These are phyloP conservation scores for Tetragonisca angustula DNA, from an alignment of 2,888 invertebrate species.

Conservation along the genomic window DNA sequence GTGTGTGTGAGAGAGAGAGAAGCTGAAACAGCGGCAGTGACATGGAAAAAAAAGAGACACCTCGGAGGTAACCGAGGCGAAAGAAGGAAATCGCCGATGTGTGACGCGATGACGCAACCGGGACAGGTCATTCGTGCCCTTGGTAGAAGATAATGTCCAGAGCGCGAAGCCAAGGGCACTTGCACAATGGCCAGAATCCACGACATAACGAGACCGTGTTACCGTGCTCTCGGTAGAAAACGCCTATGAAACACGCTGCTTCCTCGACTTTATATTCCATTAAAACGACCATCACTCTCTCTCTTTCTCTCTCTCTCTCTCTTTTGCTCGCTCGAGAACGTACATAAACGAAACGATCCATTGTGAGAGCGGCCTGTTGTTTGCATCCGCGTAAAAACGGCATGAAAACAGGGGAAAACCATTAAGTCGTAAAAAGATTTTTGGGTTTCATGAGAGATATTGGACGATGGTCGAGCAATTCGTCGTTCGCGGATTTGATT, in stretches of 20 bases:
- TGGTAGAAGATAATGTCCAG: slow-evolving; percentile 73
- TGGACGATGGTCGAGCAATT: neutral
- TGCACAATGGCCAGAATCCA: slow-evolving; percentile 27
- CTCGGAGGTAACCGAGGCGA: slow-evolving; percentile 26
- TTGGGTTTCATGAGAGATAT: neutral
- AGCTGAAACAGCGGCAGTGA: slow-evolving; percentile 9
- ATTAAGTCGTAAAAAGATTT: neutral
- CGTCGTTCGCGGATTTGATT: neutral
- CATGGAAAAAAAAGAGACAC: slow-evolving; percentile 36
- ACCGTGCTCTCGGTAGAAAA: neutral
- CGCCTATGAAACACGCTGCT: neutral
- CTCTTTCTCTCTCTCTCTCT: too few relatives aligned
- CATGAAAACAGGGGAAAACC: neutral
- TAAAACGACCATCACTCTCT: neutral
- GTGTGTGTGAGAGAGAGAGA: neutral
- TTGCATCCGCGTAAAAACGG: neutral
- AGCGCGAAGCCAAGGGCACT: slow-evolving; percentile 67
- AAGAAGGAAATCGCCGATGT: slow-evolving; percentile 50
- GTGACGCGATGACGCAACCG: slow-evolving; percentile 64
- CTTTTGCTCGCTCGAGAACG: neutral
- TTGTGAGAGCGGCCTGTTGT: neutral
- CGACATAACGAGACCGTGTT: slow-evolving; percentile 19
- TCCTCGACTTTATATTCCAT: slow-evolving; percentile 1
- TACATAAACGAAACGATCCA: neutral
- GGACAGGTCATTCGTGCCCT: slow-evolving; percentile 61